These are phyloP conservation scores for Epirrhoe tristata DNA, from an alignment of 2,888 invertebrate genomes.

Conservation along the genomic window DNA sequence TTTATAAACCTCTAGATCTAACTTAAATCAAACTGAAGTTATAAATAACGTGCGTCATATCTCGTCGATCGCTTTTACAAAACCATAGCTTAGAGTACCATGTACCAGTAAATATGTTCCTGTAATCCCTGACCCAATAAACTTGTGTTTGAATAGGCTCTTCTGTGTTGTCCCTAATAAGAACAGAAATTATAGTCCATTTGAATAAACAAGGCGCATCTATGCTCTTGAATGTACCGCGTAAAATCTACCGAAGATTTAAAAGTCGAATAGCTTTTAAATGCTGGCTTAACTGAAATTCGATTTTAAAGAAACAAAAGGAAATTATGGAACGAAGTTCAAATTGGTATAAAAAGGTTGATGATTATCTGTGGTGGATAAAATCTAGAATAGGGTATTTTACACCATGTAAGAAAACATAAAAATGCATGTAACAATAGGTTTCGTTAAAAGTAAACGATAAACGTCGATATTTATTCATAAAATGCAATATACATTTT, in stretches of 20 bases:
- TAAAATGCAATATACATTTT: too few relatives aligned
- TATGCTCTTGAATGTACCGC: neutral
- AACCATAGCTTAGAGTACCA: neutral
- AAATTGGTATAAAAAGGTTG: too few relatives aligned
- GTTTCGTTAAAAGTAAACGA: too few relatives aligned
- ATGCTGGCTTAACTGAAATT: neutral
- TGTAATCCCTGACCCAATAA: constrained; percentile 26
- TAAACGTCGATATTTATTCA: too few relatives aligned
- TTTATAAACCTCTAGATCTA: too few relatives aligned
- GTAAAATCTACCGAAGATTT: neutral
- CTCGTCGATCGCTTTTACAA: neutral
- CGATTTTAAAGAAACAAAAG: too few relatives aligned
- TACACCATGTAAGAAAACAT: too few relatives aligned
- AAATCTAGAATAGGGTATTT: too few relatives aligned
- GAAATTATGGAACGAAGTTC: too few relatives aligned
- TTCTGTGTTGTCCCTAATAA: constrained; percentile 9
- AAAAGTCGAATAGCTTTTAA: neutral
- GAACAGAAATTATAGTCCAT: constrained; percentile 6
- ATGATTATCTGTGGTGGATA: too few relatives aligned
- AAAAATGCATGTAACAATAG: too few relatives aligned
- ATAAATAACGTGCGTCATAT: neutral
- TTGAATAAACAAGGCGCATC: constrained; percentile 22
- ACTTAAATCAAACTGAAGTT: neutral
- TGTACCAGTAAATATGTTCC: neutral
- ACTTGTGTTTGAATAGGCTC: constrained; percentile 20